Conservation (phyloP, 1,140 invertebrate genomes). For the Aphidius ervi region DNA sequence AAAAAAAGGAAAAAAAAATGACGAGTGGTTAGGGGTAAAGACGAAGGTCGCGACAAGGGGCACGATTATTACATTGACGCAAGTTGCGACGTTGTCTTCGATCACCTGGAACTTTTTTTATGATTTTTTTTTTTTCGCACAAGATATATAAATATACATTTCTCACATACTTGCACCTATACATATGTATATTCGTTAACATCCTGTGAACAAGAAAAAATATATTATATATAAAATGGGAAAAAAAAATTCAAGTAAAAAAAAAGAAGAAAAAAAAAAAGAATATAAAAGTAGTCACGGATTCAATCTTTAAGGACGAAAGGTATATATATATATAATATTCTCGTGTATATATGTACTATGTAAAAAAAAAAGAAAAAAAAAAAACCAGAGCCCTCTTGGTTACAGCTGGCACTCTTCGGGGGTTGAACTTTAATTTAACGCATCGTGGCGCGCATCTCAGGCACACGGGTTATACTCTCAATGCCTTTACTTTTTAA, state of each 20-base stretch:
- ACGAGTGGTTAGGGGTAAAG: too few relatives aligned
- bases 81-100: constrained; percentile 12
- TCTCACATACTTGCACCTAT: too few relatives aligned
- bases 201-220: too few relatives aligned
- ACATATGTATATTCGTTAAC: too few relatives aligned
- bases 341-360: constrained; percentile 4
- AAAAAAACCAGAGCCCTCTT: background rate
- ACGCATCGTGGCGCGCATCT: constrained; percentile 42
- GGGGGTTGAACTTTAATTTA: constrained; percentile 49
- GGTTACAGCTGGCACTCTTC: constrained; percentile 18
- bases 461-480: constrained; percentile 30
- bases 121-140: background rate
- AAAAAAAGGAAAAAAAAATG: too few relatives aligned
- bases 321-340: constrained; percentile 12
- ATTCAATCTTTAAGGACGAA: constrained; percentile 21
- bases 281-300: constrained; percentile 21
- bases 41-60: background rate
- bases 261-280: constrained; percentile 14
- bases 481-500: constrained; percentile 15
- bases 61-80: constrained; percentile 7
- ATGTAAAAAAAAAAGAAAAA: background rate
- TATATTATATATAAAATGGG: background rate
- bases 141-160: constrained; percentile 4
- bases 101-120: constrained; percentile 15
- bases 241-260: background rate